Evolutionary conservation across 2,888 invertebrate species (phyloP), one percentile per base, ranked within the genome.

Genomic region (Hermaeophaga mercurialis): DNA sequence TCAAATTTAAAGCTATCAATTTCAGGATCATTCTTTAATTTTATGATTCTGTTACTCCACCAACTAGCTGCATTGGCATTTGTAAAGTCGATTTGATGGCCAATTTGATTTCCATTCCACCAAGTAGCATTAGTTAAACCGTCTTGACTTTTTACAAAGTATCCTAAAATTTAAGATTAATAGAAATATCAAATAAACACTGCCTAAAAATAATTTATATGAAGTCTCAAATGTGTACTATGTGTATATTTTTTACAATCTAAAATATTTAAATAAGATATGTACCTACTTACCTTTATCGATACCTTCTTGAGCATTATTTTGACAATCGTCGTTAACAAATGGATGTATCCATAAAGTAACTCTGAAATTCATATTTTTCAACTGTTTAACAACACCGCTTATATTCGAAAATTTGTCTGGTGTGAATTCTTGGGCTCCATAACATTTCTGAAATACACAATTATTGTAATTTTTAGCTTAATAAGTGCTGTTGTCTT

Each of bases 291-390:
- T 62, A 69, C 70, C 66, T 48, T 62, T 57, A 7, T 50, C 39
- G 28, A 56, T 38, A 15, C 68, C 70, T 19, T 57, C 45, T 2
- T 55, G 33, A 0, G 65, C 58, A 38, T 56, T 52, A 22, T 62
- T 53, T 41, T 64, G 36, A 68, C 91, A 91, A 50, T 84, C 84
- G 61, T 82, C 80, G 69, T 93, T 90, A 14, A 93, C 87, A 73
- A 94, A 94, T 0, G 94, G 94, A 82, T 93, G 92, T 43, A 88
- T 84, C 92, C 94, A 94, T 4, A 93, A 79, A 0, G 91, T 86
- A 0, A 90, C 87, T 18, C 89, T 83, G 73, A 90, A 91, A 0
- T 88, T 88, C 56, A 84, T 75, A 0, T 75, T 69, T 66, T 88
- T 86, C 15, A 94, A 79, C 38, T 83, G 78, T 24, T 80, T 75